Conservation (phyloP, 2,113 vertebrate genomes). For the Cricetomys ansorgei region DNA sequence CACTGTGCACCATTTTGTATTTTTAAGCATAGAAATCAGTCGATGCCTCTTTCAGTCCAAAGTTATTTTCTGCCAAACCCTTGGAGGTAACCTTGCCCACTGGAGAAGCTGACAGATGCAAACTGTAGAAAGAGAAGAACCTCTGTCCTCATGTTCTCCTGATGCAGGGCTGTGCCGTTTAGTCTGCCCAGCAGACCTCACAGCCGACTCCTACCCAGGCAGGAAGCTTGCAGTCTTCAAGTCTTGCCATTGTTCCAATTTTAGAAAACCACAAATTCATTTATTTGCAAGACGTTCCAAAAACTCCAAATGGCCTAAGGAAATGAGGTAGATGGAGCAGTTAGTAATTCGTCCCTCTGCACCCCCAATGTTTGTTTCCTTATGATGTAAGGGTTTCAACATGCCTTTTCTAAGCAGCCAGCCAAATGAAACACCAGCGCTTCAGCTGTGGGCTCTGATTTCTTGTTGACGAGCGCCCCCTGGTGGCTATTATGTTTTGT, state of each 20-base stretch:
- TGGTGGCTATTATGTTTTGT: background rate
- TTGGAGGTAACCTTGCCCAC: background rate
- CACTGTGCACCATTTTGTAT: background rate
- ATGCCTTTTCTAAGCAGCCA: background rate
- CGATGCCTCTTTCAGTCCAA: background rate
- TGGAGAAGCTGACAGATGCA: conserved; percentile 11
- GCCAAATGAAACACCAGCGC: background rate
- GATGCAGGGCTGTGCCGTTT: background rate
- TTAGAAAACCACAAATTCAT: conserved; percentile 60
- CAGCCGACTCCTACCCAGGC: background rate
- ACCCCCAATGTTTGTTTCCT: conserved; percentile 58
- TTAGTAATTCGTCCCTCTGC: conserved; percentile 45
- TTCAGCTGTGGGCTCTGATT: background rate
- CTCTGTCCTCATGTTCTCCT: background rate
- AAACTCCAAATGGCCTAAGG: conserved; percentile 53
- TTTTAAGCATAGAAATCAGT: conserved; percentile 46
- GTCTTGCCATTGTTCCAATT: background rate
- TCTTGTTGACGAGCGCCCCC: conserved; percentile 71
- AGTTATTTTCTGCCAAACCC: conserved; percentile 46
- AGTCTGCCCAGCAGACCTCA: background rate
- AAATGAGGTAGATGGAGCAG: conserved; percentile 51
- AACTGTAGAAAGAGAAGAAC: background rate
- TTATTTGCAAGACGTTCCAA: conserved; percentile 57
- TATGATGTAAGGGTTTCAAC: conserved; percentile 27
- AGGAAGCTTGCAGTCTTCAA: conserved; percentile 42